Base-by-base conservation (phyloP, 2,888 invertebrate genomes). In the Rhorus exstirpatorius region DNA sequence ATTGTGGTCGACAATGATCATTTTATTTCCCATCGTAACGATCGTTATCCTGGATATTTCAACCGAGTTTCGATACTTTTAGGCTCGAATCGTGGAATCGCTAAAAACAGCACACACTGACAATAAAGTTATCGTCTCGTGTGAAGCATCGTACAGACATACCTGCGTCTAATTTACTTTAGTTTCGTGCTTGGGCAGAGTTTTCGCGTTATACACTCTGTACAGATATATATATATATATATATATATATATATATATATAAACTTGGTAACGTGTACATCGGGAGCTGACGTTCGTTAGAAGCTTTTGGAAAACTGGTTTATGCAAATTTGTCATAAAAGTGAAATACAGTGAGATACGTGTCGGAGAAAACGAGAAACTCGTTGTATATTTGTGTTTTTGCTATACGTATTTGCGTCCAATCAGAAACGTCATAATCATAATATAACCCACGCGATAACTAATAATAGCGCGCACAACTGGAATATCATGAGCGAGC, bases 241-340 rank as follows among this genome's bases (percentile, higher is more conserved):
- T 14, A 31, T 51, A 14, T 55, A 41, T 7, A n/a, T 38, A 19
- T 41, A 51, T 17, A 12, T 26, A 24, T 46, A 65, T 63, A 63
- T 26, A 41, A 24, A 4, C 65, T 10, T n/a, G 1, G 14, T 38
- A 77, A 26, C 41, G 17, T 38, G 17, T 44, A 38, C 60, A 65
- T 58, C 26, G 31, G 19, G 74, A 46, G 19, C 19, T 0, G 14
- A 10, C 49, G 51, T 61, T 77, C 71, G 71, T 72, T 77, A 60
- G 71, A 24, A 49, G 71, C 71, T 77, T 81, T 61, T 51, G 60
- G 19, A 72, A 71, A 77, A 77, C 65, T 71, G 76, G 71, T 51
- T 76, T 71, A 81, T 63, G 76, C 41, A 44, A 81, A 67, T 71
- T 31, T 65, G 46, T 31, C 49, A 38, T 65, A 53, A 31, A 49